Percentiles rank a stretch among this genome's conserved stretches.
These are phyloP conservation scores for Salvelinus namaycush DNA, from an alignment of 2,113 vertebrate genomes.

Conservation along the genomic window DNA sequence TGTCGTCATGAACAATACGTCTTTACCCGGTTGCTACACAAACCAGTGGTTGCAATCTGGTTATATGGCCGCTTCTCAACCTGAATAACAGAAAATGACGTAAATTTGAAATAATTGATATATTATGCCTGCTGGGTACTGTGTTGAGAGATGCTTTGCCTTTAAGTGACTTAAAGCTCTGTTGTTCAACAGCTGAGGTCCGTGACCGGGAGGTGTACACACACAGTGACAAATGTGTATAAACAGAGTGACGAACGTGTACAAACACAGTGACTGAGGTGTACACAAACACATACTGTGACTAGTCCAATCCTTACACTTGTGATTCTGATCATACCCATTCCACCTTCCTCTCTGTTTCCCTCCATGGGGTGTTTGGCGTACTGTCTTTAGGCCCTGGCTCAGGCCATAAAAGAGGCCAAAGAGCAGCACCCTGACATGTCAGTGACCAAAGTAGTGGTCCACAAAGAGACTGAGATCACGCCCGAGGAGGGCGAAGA, in stretches of 20 bases:
- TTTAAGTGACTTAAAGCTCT: not conserved
- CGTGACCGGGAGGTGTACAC: not conserved
- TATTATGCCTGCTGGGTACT: not conserved
- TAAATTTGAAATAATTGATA: not conserved
- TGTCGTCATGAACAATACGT: too few species aligned
- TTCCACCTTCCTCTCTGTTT: slow-evolving; percentile 82
- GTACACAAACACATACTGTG: slow-evolving; percentile 16
- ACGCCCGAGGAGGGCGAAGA: slow-evolving; percentile 90
- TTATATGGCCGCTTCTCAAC: too few species aligned
- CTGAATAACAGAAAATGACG: not conserved
- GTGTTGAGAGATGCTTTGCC: not conserved
- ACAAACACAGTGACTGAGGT: too few species aligned
- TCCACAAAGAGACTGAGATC: slow-evolving; percentile 98
- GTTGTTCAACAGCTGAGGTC: not conserved
- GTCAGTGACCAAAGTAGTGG: slow-evolving; percentile 95
- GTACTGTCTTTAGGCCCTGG: slow-evolving; percentile 88
- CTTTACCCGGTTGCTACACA: too few species aligned
- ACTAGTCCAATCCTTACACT: slow-evolving; percentile 73
- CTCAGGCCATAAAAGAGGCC: slow-evolving; percentile 92
- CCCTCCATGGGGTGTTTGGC: slow-evolving; percentile 41
- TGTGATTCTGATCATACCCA: slow-evolving; percentile 78
- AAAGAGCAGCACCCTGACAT: slow-evolving; percentile 97
- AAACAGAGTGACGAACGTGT: too few species aligned
- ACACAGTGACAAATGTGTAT: too few species aligned
- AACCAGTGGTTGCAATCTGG: too few species aligned